Evolutionary conservation across 2,797 vertebrate genomes (phyloP).

Genomic region (Gallinago nigripennis): DNA sequence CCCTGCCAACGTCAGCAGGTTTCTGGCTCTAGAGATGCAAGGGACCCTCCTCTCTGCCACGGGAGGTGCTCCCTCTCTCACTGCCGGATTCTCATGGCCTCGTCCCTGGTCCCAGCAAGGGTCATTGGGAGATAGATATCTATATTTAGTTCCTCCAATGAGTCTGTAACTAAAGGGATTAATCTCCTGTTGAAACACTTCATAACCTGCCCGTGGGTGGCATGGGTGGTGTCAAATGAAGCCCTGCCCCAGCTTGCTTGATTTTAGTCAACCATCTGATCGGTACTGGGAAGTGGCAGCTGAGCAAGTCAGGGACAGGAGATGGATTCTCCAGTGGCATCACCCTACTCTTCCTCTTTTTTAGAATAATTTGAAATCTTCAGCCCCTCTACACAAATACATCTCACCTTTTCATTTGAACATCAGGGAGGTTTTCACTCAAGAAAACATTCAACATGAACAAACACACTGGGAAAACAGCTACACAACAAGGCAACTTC

Average conservation of each 20-base stretch:
- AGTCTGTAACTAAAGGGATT: background rate
- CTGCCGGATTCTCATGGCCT: background rate
- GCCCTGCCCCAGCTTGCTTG: background rate
- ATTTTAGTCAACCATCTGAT: background rate
- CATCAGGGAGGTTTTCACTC: background rate
- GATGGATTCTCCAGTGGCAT: background rate
- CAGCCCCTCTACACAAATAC: background rate
- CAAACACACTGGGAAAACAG: background rate
- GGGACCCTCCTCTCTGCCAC: accelerated
- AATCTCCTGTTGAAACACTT: background rate
- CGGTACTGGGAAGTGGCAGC: background rate
- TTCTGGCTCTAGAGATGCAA: background rate
- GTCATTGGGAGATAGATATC: background rate
- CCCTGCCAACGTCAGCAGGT: background rate
- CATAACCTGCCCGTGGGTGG: background rate
- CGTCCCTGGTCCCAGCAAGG: background rate
- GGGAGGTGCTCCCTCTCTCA: accelerated
- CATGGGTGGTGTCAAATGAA: background rate
- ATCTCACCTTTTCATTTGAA: background rate
- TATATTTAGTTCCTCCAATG: background rate
- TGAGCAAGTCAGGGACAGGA: background rate
- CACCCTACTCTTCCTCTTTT: background rate
- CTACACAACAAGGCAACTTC: background rate
- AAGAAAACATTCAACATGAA: background rate
- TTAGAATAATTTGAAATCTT: background rate